A percentile compares a stretch with the other conserved stretches of the same genome.
phyloP scores from a whole-genome alignment of 2,888 invertebrate species.

The Xanthorhoe spadicearia region DNA sequence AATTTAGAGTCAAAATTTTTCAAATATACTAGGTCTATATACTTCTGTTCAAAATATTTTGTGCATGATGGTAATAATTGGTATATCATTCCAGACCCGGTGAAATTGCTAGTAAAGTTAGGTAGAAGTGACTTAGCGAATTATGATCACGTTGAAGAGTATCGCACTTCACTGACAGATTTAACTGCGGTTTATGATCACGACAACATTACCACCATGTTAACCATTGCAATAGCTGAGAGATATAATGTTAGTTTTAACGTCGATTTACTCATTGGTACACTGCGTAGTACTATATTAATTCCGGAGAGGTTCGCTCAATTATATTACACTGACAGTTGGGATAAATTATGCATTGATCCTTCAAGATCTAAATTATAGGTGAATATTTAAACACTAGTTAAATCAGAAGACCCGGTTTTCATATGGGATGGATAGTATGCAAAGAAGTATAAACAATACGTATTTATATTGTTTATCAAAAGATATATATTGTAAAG shows the following conservation, averaged over 20 bases:
- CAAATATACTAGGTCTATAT: background rate
- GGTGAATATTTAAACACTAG: slow-evolving; percentile 1
- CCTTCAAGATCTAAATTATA: background rate
- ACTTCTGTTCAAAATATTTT: background rate
- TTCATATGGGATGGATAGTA: background rate
- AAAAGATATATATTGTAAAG: background rate
- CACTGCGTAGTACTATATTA: background rate
- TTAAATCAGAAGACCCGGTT: background rate
- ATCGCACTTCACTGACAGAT: background rate
- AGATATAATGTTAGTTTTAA: background rate
- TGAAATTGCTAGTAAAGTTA: background rate
- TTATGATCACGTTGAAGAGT: background rate
- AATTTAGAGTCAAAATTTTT: background rate
- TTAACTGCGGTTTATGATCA: background rate
- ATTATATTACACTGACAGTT: background rate
- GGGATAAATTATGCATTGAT: background rate
- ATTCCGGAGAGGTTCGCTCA: background rate
- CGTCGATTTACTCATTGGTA: background rate
- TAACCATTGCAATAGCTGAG: background rate
- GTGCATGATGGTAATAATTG: background rate
- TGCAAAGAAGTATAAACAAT: background rate
- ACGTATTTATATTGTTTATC: background rate
- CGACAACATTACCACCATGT: background rate
- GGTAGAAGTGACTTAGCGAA: background rate
- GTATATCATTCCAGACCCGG: background rate